phyloP scores from a whole-genome alignment of 2,113 vertebrate genomes.

The Mormyrus iriodes region DNA sequence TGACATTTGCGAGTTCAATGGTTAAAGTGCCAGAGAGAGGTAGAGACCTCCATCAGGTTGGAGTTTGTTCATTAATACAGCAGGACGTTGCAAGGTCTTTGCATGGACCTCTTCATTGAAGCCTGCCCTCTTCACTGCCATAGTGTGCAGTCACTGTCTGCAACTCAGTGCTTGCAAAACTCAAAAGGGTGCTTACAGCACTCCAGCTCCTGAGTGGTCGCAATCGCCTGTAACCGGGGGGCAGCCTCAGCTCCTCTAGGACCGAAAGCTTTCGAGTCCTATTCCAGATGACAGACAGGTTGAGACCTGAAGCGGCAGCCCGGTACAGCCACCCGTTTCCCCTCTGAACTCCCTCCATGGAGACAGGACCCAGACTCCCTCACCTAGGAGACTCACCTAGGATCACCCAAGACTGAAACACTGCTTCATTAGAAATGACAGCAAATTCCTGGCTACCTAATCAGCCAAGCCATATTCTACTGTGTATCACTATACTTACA shows the following conservation, averaged over 20 bases:
- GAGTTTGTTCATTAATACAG: background rate
- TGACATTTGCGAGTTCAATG: background rate
- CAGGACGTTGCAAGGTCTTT: background rate
- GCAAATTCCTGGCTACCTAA: background rate
- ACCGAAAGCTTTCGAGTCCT: background rate
- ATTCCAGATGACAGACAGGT: background rate
- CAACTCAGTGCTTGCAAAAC: background rate
- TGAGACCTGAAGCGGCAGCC: background rate
- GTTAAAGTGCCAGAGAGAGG: background rate
- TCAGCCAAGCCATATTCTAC: background rate
- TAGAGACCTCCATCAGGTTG: background rate
- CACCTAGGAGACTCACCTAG: background rate
- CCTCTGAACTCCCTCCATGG: background rate
- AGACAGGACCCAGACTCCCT: background rate
- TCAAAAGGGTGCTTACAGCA: background rate
- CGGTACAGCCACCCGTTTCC: too few species aligned
- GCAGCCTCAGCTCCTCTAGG: background rate
- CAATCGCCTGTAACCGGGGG: conserved; percentile 30
- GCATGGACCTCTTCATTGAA: background rate
- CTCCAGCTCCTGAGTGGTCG: background rate
- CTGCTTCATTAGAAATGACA: background rate
- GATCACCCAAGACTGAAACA: background rate
- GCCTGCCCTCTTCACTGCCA: background rate
- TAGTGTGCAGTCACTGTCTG: background rate
- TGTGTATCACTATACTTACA: too few species aligned